Percentiles rank a stretch among this genome's conserved stretches.
These are phyloP conservation scores for Ascidia mentula DNA, from an alignment of 23 tunicate species.

Conservation along the genomic window DNA sequence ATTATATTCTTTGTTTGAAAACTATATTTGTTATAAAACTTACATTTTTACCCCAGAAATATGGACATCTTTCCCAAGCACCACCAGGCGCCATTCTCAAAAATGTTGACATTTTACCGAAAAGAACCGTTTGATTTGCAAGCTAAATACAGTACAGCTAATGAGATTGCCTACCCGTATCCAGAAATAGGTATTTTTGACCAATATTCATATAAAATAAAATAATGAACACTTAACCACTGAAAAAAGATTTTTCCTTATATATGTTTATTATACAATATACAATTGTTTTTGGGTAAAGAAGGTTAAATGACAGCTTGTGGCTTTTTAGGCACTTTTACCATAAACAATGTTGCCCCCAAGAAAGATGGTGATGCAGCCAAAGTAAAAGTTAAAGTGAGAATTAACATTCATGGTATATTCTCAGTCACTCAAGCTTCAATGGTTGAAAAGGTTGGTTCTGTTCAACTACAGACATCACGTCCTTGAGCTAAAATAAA, in stretches of 20 bases:
- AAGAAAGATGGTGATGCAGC: conserved; percentile 70
- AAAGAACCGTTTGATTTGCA: conserved; percentile 67
- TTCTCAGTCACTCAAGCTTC: conserved; percentile 77
- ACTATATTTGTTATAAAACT: too few species aligned
- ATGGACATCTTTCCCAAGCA: conserved; percentile 83
- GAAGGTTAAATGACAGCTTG: too few species aligned
- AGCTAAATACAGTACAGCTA: conserved; percentile 64
- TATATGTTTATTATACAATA: too few species aligned
- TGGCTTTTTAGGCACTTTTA: conserved; percentile 50
- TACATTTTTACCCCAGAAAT: too few species aligned
- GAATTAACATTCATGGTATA: conserved; percentile 77
- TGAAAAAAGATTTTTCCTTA: too few species aligned
- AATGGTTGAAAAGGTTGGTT: conserved; percentile 62
- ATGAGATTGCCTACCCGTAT: conserved; percentile 37
- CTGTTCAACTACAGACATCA: neutral
- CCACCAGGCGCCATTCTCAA: conserved; percentile 76
- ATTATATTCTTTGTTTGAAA: too few species aligned
- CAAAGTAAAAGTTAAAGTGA: conserved; percentile 85
- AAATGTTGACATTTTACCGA: conserved; percentile 80
- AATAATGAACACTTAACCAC: too few species aligned
- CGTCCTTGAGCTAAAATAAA: too few species aligned
- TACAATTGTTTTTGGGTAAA: too few species aligned
- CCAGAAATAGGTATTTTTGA: conserved; percentile 65
- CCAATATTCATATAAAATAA: too few species aligned
- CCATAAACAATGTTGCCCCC: conserved; percentile 50